Evolutionary conservation across 2,113 vertebrate species (phyloP).

Genomic region (Pseudopipra pipra): DNA sequence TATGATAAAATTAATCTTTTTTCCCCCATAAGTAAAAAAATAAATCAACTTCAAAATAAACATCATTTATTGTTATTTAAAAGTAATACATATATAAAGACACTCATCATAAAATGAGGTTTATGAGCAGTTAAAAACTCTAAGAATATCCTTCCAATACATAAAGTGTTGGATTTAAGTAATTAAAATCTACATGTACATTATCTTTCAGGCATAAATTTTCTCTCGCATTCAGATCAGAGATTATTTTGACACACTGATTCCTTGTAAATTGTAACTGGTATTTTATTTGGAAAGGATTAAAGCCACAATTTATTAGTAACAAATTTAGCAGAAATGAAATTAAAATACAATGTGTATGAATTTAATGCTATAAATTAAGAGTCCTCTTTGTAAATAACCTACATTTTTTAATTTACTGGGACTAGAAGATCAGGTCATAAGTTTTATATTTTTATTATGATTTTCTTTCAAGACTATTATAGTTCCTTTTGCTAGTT

Average conservation of each 20-base stretch:
- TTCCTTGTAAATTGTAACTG: background rate
- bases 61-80: background rate
- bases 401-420: background rate
- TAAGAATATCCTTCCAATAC: background rate
- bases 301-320: background rate
- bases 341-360: background rate
- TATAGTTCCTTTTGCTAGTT: background rate
- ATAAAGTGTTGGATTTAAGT: background rate
- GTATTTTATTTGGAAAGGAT: background rate
- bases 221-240: background rate
- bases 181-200: background rate
- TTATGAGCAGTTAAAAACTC: background rate
- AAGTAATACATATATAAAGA: background rate
- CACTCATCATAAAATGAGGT: background rate
- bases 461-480: conserved; percentile 8
- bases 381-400: background rate
- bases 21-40: background rate
- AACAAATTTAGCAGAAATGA: background rate
- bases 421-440: background rate
- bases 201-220: background rate
- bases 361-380: background rate
- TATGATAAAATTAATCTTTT: background rate
- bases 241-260: background rate
- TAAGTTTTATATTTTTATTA: background rate
- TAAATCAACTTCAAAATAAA: background rate